phyloP scores from a whole-genome alignment of 2,888 invertebrate species.

The Chorisops tibialis region DNA sequence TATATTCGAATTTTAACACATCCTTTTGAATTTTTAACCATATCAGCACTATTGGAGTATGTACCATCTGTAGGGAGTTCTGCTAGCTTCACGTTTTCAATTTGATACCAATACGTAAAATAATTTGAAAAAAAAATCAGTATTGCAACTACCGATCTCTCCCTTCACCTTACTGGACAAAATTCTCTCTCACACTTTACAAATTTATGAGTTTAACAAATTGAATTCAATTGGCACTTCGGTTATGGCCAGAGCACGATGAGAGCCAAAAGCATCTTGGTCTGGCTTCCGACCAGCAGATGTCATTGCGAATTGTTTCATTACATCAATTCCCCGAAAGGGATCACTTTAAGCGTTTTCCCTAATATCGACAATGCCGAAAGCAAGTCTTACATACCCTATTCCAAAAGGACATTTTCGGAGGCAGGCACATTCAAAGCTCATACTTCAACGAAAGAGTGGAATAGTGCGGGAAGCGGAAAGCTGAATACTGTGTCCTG shows the following conservation, averaged over 20 bases:
- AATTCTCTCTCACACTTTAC: not conserved
- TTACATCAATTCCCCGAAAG: not conserved
- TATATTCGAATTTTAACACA: too few species aligned
- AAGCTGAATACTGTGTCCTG: constrained; percentile 3
- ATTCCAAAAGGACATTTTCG: constrained; percentile 16
- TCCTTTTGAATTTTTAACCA: too few species aligned
- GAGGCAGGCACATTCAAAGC: constrained; percentile 7
- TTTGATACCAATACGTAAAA: too few species aligned
- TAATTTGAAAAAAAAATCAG: too few species aligned
- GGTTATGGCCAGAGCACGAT: not conserved
- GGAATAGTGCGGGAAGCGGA: not conserved
- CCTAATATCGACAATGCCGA: too few species aligned
- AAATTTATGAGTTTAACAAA: constrained; percentile 29
- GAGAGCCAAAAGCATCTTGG: constrained; percentile 22
- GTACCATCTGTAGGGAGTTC: too few species aligned
- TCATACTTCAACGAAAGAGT: constrained; percentile 19
- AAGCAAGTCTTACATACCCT: not conserved
- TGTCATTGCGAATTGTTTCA: constrained; percentile 29
- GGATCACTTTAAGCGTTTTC: not conserved
- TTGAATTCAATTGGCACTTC: constrained; percentile 30
- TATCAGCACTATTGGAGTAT: too few species aligned
- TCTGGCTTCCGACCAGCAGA: constrained; percentile 25
- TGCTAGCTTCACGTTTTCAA: too few species aligned
- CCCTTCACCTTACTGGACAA: not conserved
- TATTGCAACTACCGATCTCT: too few species aligned